A percentile compares a stretch with the other conserved stretches of the same genome.
phyloP scores from a whole-genome alignment of 2,113 vertebrate genomes.

The Dolichotis patagonum region DNA sequence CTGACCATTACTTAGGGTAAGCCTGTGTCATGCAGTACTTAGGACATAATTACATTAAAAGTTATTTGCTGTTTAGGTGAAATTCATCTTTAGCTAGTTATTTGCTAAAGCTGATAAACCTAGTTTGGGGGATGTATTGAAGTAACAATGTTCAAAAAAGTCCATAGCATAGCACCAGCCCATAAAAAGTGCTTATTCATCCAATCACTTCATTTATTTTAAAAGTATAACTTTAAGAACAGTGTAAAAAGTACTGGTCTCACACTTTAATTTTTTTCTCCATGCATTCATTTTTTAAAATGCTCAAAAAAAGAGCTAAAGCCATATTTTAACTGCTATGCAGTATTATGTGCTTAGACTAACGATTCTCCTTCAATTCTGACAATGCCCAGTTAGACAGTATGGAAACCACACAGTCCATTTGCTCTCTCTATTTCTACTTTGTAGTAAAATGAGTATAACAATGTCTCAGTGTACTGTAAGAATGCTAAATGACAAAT shows the following conservation, averaged over 20 bases:
- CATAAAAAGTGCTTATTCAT: constrained; percentile 34
- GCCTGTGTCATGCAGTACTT: not conserved
- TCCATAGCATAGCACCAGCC: not conserved
- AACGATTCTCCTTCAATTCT: not conserved
- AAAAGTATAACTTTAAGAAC: not conserved
- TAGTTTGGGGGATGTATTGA: not conserved
- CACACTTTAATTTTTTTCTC: constrained; percentile 3
- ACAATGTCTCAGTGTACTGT: not conserved
- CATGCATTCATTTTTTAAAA: not conserved
- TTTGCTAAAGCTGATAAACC: not conserved
- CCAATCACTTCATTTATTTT: not conserved
- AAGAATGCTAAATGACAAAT: not conserved
- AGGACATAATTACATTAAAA: not conserved
- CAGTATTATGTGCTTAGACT: not conserved
- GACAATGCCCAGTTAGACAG: not conserved
- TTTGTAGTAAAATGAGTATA: not conserved
- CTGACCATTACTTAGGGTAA: not conserved
- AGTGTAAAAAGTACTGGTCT: not conserved
- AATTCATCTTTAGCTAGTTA: constrained; percentile 25
- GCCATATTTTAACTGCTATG: not conserved
- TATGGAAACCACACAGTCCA: not conserved
- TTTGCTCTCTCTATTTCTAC: not conserved
- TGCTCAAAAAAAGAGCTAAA: not conserved
- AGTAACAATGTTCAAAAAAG: not conserved
- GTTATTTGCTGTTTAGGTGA: constrained; percentile 6